Base-by-base conservation (phyloP, 2,888 invertebrate species). In the Tinea pellionella region DNA sequence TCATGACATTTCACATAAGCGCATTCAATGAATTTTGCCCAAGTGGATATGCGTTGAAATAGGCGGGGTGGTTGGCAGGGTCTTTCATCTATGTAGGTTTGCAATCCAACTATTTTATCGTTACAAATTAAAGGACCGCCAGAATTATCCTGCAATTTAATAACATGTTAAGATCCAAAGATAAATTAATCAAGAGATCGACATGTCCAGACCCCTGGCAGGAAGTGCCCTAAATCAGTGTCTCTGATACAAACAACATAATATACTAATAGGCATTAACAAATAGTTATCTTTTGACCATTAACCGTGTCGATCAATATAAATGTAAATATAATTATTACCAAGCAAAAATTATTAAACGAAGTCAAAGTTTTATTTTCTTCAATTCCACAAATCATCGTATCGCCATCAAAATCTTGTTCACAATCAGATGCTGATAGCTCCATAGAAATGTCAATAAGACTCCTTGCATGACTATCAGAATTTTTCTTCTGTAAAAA, bases 111-210 rank as follows among this genome's bases (percentile, higher is more conserved):
- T 6, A 85, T 70, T 59, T 78, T 70, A 19, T 66, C 67, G 18
- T 77, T 77, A 64, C 86, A 86, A 41, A 87, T 65, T 0, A 87
- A 71, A 9, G 87, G 85, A 7, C 84, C 85, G 24, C 87, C 87
- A 32, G 77, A 72, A 65, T 82, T 85, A 42, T 80, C 80, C 87
- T 87, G 65, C 16, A 64, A 64, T 60, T 41, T 43, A 62, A 62
- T 24, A 58, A 6, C 41, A 41, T 47, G 13, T 47, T 47, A 37
- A 9, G 2, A 16, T 47, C 2, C 41, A 8, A 41, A 41, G 41
- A n/a, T n/a, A n/a, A n/a, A n/a, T n/a, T n/a, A n/a, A n/a, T 12
- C 41, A 13, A 41, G 41, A 12, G 41, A n/a, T n/a, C n/a, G n/a
- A n/a, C n/a, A n/a, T n/a, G n/a, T n/a, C n/a, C n/a, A n/a, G n/a